Conservation (phyloP, 2,113 vertebrate genomes). For the Perca flavescens region DNA sequence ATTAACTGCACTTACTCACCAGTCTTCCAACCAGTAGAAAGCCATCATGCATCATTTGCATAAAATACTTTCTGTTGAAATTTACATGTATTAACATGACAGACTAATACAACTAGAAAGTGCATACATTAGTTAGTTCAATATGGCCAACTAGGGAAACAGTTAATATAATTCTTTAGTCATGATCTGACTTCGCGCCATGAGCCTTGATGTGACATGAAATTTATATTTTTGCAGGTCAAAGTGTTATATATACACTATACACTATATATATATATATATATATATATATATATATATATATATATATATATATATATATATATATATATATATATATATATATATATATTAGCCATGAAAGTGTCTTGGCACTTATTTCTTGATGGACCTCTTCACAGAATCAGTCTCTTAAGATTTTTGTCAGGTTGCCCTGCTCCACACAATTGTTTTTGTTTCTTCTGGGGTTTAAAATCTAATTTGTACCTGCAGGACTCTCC, state of each 20-base stretch:
- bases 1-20: background rate
- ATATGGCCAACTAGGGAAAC: background rate
- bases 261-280: too few species aligned
- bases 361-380: background rate
- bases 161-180: background rate
- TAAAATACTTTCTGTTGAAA: background rate
- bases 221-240: background rate
- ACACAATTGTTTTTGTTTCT: slow-evolving; percentile 36
- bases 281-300: too few species aligned
- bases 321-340: too few species aligned
- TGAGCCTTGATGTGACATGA: background rate
- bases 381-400: slow-evolving; percentile 1
- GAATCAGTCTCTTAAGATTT: slow-evolving; percentile 22
- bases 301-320: too few species aligned
- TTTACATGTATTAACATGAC: background rate
- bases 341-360: background rate
- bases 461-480: slow-evolving; percentile 51
- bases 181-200: background rate
- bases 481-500: slow-evolving; percentile 41
- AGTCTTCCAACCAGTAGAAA: slow-evolving; percentile 1
- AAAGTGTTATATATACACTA: background rate
- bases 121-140: background rate
- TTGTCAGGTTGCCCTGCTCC: slow-evolving; percentile 36
- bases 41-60: background rate
- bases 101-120: slow-evolving; percentile 7